A percentile compares a stretch with the other conserved stretches of the same genome.
These are phyloP conservation scores for Mormyrus iriodes DNA, from an alignment of 2,113 vertebrate genomes.

Conservation along the genomic window DNA sequence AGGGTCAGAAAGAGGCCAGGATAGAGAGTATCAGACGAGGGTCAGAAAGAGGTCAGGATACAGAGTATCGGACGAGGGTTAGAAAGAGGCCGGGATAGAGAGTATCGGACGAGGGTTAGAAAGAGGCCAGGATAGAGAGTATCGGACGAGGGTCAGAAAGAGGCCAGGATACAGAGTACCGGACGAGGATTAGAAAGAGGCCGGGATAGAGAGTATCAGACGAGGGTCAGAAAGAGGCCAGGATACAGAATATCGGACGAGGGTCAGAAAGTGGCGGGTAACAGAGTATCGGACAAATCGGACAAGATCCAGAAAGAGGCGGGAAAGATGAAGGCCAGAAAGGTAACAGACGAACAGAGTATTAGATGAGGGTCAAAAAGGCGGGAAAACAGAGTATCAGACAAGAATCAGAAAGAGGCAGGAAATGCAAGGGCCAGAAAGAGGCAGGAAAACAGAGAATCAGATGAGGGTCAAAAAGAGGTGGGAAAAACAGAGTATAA, in stretches of 20 bases:
- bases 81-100: too few relatives aligned
- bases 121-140: too few relatives aligned
- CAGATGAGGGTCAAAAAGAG: background rate
- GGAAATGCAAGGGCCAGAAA: too few relatives aligned
- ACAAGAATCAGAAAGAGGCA: too few relatives aligned
- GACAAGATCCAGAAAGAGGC: background rate
- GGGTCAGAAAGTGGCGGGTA: background rate
- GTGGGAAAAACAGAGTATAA: background rate
- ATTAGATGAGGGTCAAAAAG: background rate
- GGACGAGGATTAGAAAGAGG: too few relatives aligned
- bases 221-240: too few relatives aligned
- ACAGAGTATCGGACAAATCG: background rate
- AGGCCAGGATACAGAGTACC: too few relatives aligned
- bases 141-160: too few relatives aligned
- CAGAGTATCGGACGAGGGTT: background rate
- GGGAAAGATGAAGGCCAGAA: too few relatives aligned
- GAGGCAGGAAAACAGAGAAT: background rate
- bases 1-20: background rate
- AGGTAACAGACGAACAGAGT: background rate
- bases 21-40: background rate
- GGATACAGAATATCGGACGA: too few relatives aligned
- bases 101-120: background rate
- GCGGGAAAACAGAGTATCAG: background rate
- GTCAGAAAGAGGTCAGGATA: too few relatives aligned
- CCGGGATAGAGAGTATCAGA: too few relatives aligned